A percentile compares a stretch with the other conserved stretches of the same genome.
Conservation (phyloP, 2,888 invertebrate genomes). For the Eupithecia exiguata region DNA sequence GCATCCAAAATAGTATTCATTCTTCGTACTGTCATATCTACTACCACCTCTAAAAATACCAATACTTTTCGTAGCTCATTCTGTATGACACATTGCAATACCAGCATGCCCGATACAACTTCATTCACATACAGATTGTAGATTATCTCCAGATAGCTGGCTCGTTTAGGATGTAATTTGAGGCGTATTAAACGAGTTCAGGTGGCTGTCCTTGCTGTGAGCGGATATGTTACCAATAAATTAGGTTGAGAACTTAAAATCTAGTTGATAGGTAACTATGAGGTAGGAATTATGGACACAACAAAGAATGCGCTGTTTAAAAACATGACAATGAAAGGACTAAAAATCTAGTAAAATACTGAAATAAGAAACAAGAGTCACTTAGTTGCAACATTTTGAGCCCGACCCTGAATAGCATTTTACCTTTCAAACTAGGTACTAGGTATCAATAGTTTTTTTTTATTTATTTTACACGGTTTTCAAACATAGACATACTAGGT, state of each 20-base stretch:
- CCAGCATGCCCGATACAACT: slow-evolving; percentile 40
- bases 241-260: slow-evolving; percentile 16
- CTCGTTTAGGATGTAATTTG: slow-evolving; percentile 37
- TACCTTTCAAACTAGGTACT: not conserved
- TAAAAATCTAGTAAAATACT: not conserved
- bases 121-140: slow-evolving; percentile 42
- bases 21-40: slow-evolving; percentile 21
- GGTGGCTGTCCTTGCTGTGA: slow-evolving; percentile 38
- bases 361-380: not conserved
- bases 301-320: no score
- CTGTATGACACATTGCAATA: slow-evolving; percentile 45
- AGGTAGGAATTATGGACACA: no score
- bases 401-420: not conserved
- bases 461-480: no score
- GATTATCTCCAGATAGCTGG: slow-evolving; percentile 38
- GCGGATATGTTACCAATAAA: slow-evolving; percentile 35
- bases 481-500: no score
- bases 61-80: slow-evolving; percentile 22
- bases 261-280: not conserved
- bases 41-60: slow-evolving; percentile 27
- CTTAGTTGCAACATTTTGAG: not conserved
- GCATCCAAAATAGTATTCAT: not conserved
- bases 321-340: not conserved
- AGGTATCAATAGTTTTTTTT: no score
- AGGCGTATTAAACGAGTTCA: slow-evolving; percentile 30